Evolutionary conservation across 2,797 vertebrate genomes (phyloP), one percentile per base, ranked within the genome.

Genomic region (Phataginus tetradactyla): DNA sequence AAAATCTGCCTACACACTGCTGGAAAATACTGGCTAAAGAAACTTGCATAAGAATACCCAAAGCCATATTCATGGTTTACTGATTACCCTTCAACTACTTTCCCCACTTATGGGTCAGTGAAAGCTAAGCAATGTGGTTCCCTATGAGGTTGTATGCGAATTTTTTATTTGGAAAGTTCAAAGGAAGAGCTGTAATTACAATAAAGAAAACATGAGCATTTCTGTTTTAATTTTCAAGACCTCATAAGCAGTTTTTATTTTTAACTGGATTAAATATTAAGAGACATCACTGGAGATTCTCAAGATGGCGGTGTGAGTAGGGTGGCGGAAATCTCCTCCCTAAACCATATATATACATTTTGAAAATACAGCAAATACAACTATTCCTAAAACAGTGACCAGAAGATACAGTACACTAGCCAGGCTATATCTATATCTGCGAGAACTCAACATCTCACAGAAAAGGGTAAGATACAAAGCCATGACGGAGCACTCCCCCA

Each of bases 201-300:
- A 69, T 85, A 91, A 91, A 80, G 68, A 68, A 92, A 95, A 81
- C 1, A 83, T 61, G 55, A 94, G 34, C 32, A 84, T 94, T 90
- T 72, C 20, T 57, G 51, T 86, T 91, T 89, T 86, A 72, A 88
- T 91, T 93, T 90, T 96, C 59, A 94, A 86, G 42, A 64, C n/a
- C 32, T 90, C 34, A 59, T 64, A 66, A 34, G n/a, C 29, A 68
- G 64, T 64, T 92, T 89, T 86, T 75, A 84, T 90, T 83, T 75
- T 96, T 93, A 84, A 53, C 37, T 12, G 23, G 10, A 80, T 49
- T 63, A 89, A 94, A 34, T 42, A 79, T 63, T 80, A 37, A 85
- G 51, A 96, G 32, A 32, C 5, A 45, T 45, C 45, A 45, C 9
- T 45, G 45, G 45, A 45, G 45, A 45, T 45, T 45, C 10, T 45